phyloP scores from a whole-genome alignment of 2,797 vertebrate species.

The Phalloptychus januarius region DNA sequence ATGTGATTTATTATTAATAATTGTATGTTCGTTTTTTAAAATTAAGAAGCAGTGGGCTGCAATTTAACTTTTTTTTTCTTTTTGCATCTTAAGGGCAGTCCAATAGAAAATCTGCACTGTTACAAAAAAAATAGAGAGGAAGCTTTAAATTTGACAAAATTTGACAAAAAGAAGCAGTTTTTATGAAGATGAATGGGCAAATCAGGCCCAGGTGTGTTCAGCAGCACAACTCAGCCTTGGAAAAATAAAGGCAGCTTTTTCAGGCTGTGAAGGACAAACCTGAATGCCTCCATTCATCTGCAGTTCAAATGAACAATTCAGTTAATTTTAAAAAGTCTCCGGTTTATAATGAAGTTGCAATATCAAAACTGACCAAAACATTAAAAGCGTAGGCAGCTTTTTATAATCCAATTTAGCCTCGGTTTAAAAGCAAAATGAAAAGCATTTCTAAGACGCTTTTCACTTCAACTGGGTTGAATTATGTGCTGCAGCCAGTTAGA shows the following conservation, averaged over 20 bases:
- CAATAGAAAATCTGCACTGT: neutral
- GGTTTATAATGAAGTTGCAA: neutral
- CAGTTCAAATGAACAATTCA: neutral
- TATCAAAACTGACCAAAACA: neutral
- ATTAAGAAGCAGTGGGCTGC: conserved; percentile 18
- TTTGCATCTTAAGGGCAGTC: conserved; percentile 8
- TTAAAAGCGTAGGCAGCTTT: neutral
- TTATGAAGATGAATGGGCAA: conserved; percentile 1
- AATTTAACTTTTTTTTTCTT: conserved; percentile 14
- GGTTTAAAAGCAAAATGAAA: conserved; percentile 1
- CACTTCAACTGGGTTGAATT: neutral
- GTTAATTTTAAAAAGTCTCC: neutral
- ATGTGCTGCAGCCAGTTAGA: neutral
- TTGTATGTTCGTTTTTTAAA: conserved; percentile 23
- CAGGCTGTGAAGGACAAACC: conserved; percentile 16
- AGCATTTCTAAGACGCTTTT: neutral
- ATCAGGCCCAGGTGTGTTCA: conserved; percentile 23
- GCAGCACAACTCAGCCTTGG: conserved; percentile 27
- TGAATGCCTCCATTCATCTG: conserved; percentile 17
- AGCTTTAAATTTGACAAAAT: conserved; percentile 1
- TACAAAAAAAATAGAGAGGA: neutral
- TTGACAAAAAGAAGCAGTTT: conserved; percentile 17
- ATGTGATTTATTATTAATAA: conserved; percentile 55
- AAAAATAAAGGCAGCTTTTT: conserved; percentile 22
- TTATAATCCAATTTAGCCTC: neutral